These are phyloP conservation scores for Ischnus inquisitorius DNA, from an alignment of 2,888 invertebrate species.

Conservation along the genomic window DNA sequence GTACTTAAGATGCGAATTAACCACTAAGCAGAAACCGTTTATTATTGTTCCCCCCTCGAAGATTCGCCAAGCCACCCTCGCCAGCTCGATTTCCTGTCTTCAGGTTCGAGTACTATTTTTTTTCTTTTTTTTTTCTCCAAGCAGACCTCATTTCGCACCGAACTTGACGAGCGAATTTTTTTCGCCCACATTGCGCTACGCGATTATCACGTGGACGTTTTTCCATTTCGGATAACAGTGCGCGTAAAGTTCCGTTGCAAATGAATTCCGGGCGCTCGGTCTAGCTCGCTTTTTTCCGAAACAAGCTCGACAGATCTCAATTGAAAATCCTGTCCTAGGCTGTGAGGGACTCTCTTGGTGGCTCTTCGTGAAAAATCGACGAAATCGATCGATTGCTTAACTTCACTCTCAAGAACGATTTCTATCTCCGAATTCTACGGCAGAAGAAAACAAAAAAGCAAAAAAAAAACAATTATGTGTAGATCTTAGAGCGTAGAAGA, in stretches of 20 bases:
- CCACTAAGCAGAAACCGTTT: slow-evolving; percentile 7
- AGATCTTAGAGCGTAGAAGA: slow-evolving; percentile 52
- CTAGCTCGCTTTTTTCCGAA: slow-evolving; percentile 68
- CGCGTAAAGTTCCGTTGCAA: slow-evolving; percentile 20
- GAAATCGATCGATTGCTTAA: slow-evolving; percentile 75
- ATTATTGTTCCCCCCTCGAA: slow-evolving; percentile 30
- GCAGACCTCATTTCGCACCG: slow-evolving; percentile 20
- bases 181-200: neutral
- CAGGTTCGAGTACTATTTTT: neutral
- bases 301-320: slow-evolving; percentile 77
- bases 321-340: slow-evolving; percentile 78
- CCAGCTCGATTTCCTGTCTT: slow-evolving; percentile 13
- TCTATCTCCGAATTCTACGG: slow-evolving; percentile 63
- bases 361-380: slow-evolving; percentile 68
- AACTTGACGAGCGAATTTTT: slow-evolving; percentile 22
- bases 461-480: slow-evolving; percentile 53
- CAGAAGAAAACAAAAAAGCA: slow-evolving; percentile 50
- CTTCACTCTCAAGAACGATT: slow-evolving; percentile 77
- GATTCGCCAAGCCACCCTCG: slow-evolving; percentile 50
- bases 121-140: slow-evolving; percentile 18
- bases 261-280: slow-evolving; percentile 71
- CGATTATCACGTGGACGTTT: slow-evolving; percentile 4
- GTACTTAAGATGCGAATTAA: slow-evolving; percentile 55
- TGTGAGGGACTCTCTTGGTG: slow-evolving; percentile 77
- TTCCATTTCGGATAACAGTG: slow-evolving; percentile 4